These are phyloP conservation scores for Pseudococcus jackbeardsleyi DNA, from an alignment of 2,888 invertebrate species.

Conservation along the genomic window DNA sequence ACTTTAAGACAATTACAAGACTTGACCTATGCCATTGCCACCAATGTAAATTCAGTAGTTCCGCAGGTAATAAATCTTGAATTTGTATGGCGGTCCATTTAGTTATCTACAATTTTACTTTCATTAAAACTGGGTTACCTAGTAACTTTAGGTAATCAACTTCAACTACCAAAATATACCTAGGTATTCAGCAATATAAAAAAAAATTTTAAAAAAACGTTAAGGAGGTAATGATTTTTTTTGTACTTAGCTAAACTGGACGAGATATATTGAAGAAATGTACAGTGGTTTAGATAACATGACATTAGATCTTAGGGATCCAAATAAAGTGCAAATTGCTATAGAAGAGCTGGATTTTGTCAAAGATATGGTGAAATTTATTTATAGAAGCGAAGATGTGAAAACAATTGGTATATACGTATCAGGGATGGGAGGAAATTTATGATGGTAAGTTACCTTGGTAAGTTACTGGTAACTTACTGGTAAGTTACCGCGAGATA, in stretches of 20 bases:
- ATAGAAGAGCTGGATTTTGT: constrained; percentile 77
- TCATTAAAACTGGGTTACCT: background rate
- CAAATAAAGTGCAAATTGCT: constrained; percentile 72
- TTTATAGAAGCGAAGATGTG: constrained; percentile 69
- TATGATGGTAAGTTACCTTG: too few relatives aligned
- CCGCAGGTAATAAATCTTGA: background rate
- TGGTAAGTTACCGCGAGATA: too few relatives aligned
- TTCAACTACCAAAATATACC: too few relatives aligned
- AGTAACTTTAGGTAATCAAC: too few relatives aligned
- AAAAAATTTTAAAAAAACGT: too few relatives aligned
- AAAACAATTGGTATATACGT: too few relatives aligned
- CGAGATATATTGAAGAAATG: constrained; percentile 76
- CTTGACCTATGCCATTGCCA: background rate
- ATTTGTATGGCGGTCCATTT: too few relatives aligned
- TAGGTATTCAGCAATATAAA: too few relatives aligned
- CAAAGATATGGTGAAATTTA: constrained; percentile 74
- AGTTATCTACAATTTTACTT: background rate
- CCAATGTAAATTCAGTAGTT: background rate
- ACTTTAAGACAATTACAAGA: background rate
- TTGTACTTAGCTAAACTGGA: constrained; percentile 72
- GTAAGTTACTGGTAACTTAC: too few relatives aligned
- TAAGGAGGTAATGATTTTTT: background rate
- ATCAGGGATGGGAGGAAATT: too few relatives aligned
- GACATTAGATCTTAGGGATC: constrained; percentile 71
- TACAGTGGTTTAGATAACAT: constrained; percentile 74